Conservation (phyloP, 1,140 invertebrate genomes). For the Diorhabda carinulata region DNA sequence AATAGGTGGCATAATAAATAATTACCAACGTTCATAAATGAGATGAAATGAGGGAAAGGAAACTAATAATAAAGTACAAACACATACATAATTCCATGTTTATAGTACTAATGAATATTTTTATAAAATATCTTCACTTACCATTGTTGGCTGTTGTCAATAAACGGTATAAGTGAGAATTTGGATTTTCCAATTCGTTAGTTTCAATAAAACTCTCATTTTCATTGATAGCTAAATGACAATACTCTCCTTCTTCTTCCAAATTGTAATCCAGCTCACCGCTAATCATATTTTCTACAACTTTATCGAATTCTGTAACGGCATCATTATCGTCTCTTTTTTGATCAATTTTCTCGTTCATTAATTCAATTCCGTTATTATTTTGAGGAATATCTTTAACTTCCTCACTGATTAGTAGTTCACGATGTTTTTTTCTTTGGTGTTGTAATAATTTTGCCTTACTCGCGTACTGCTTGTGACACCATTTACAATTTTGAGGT, state of each 20-base stretch:
- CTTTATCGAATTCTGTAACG: slow-evolving; percentile 1
- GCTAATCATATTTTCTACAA: slow-evolving; percentile 18
- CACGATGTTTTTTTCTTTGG: slow-evolving; percentile 68
- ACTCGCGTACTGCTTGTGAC: slow-evolving; percentile 80
- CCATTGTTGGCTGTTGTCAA: slow-evolving; percentile 35
- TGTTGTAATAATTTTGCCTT: slow-evolving; percentile 80
- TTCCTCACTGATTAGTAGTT: slow-evolving; percentile 19
- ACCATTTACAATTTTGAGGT: slow-evolving; percentile 74
- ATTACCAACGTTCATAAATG: neutral
- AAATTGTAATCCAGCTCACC: slow-evolving; percentile 16
- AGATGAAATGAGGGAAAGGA: neutral
- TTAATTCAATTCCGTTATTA: neutral
- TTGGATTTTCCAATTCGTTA: slow-evolving; percentile 28
- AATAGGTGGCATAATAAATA: neutral
- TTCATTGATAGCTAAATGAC: slow-evolving; percentile 32
- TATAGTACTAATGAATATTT: neutral
- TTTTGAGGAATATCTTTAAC: neutral
- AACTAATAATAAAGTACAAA: neutral
- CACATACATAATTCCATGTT: neutral
- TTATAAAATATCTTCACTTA: slow-evolving; percentile 19
- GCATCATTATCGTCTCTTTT: neutral
- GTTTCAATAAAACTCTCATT: slow-evolving; percentile 31
- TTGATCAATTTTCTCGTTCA: slow-evolving; percentile 6
- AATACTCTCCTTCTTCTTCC: slow-evolving; percentile 34
- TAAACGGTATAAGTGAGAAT: slow-evolving; percentile 37